phyloP scores from a whole-genome alignment of 1,140 invertebrate genomes.

The Coptotermes formosanus region DNA sequence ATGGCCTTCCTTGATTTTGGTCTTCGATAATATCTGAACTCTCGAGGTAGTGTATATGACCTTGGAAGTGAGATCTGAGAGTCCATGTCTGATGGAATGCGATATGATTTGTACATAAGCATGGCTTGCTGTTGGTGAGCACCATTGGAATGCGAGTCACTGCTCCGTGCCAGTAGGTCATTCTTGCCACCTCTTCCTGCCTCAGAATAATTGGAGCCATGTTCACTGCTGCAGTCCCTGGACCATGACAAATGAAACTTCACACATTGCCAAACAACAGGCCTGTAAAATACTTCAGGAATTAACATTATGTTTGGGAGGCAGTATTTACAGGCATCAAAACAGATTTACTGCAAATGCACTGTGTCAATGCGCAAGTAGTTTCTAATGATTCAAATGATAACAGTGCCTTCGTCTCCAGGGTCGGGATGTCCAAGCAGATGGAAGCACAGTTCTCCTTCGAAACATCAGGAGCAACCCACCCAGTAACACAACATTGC shows the following conservation, averaged over 20 bases:
- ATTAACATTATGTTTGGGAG: too few relatives aligned
- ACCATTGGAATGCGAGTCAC: constrained; percentile 16
- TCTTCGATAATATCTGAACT: constrained; percentile 78
- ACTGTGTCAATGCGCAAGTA: too few relatives aligned
- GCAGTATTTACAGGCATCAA: too few relatives aligned
- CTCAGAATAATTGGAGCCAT: constrained; percentile 30
- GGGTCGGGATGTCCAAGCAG: too few relatives aligned
- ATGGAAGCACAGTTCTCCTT: too few relatives aligned
- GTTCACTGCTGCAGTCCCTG: constrained; percentile 33
- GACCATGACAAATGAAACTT: neutral
- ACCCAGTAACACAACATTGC: too few relatives aligned
- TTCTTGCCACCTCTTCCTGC: constrained; percentile 22
- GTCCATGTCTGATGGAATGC: constrained; percentile 68
- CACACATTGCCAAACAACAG: too few relatives aligned
- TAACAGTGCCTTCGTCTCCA: too few relatives aligned
- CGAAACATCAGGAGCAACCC: too few relatives aligned
- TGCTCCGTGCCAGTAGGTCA: neutral
- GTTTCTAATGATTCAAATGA: too few relatives aligned
- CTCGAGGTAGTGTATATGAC: constrained; percentile 78
- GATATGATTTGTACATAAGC: constrained; percentile 52
- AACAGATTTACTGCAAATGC: too few relatives aligned
- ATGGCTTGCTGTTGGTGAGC: constrained; percentile 21
- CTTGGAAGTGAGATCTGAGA: constrained; percentile 76
- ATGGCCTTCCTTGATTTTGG: constrained; percentile 54
- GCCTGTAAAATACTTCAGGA: too few relatives aligned